Conservation (phyloP, 2,888 invertebrate genomes). For the Ceriagrion tenellum region DNA sequence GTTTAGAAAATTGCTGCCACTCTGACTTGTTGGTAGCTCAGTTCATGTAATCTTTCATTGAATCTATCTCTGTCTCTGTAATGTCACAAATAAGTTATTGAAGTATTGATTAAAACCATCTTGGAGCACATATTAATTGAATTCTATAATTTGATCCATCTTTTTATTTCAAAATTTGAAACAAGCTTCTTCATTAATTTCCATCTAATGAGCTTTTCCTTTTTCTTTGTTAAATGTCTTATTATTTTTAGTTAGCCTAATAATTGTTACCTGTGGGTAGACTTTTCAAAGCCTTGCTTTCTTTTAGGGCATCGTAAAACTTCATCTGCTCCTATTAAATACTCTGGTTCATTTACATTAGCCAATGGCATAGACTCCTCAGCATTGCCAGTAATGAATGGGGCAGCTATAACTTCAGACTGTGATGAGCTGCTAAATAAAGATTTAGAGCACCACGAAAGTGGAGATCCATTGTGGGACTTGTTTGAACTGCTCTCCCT, state of each 20-base stretch:
- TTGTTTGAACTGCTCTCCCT: constrained; percentile 85
- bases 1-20: too few relatives aligned
- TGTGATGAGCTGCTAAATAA: constrained; percentile 54
- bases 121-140: not conserved
- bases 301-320: constrained; percentile 79
- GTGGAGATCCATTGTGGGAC: constrained; percentile 80
- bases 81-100: not conserved
- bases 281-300: constrained; percentile 42
- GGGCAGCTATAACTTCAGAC: constrained; percentile 79
- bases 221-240: not conserved
- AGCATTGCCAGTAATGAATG: constrained; percentile 79
- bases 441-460: constrained; percentile 52
- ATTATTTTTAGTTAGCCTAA: not conserved
- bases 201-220: not conserved
- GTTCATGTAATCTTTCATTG: too few relatives aligned
- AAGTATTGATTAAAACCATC: not conserved
- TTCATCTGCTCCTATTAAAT: constrained; percentile 80
- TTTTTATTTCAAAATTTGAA: too few relatives aligned
- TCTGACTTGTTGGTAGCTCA: too few relatives aligned
- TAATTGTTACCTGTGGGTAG: not conserved
- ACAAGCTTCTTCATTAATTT: not conserved
- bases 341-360: constrained; percentile 73
- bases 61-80: not conserved
- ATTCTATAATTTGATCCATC: too few relatives aligned
- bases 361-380: constrained; percentile 60